Evolutionary conservation across 2,888 invertebrate genomes (phyloP).

Genomic region (Dicroscelio sp.): DNA sequence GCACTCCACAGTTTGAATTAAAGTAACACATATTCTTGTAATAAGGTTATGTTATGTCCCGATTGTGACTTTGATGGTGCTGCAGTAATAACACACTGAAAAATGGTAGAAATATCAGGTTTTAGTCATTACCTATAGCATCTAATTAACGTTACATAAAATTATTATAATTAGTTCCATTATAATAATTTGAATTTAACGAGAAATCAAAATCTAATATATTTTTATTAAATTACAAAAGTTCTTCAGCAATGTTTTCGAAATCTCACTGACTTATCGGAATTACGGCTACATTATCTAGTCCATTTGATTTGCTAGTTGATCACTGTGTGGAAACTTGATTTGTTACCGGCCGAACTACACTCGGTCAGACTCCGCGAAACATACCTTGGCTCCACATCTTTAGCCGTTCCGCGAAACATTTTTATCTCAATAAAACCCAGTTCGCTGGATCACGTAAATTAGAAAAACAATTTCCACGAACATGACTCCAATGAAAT

Average conservation of each 20-base stretch:
- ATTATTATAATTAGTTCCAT: no score
- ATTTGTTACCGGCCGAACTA: constrained; percentile 28
- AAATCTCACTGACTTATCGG: neutral
- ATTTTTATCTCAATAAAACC: neutral
- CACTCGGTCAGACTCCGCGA: neutral
- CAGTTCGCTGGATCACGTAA: neutral
- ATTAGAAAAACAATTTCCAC: neutral
- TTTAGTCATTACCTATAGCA: no score
- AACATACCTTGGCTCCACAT: neutral
- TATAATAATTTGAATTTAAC: no score
- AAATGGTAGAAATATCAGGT: no score
- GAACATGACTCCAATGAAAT: neutral
- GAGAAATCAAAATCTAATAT: no score
- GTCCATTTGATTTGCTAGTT: constrained; percentile 36
- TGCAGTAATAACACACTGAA: no score
- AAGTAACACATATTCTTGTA: no score
- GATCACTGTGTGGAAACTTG: constrained; percentile 26
- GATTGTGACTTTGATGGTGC: no score
- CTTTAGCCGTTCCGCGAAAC: neutral
- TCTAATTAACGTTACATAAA: no score
- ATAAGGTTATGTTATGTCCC: no score
- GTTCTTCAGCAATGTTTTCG: neutral
- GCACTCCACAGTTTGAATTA: no score
- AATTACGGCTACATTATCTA: constrained; percentile 2
- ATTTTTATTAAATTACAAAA: no score